Evolutionary conservation across 2,113 vertebrate genomes (phyloP).

Genomic region (Lucifuga dentata): DNA sequence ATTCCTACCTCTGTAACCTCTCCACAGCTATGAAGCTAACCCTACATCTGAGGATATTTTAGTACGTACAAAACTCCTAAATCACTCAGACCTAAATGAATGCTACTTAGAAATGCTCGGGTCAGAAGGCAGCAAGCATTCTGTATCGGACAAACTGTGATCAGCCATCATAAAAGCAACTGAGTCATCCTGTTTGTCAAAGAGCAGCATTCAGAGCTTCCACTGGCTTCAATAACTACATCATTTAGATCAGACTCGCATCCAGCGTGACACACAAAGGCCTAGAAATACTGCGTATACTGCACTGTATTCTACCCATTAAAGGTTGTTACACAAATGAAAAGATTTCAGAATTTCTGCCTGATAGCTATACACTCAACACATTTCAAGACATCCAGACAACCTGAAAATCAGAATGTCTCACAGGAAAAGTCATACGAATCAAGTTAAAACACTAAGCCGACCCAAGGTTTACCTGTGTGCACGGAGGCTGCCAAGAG

Average conservation of each 20-base stretch:
- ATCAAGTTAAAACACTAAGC: too few species aligned
- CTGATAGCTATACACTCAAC: too few species aligned
- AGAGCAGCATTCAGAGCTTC: constrained; percentile 67
- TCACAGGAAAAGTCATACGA: too few species aligned
- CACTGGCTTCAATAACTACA: constrained; percentile 55
- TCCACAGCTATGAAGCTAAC: not conserved
- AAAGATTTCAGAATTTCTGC: too few species aligned
- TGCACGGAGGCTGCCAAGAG: constrained; percentile 67
- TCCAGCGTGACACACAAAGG: not conserved
- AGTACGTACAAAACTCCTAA: not conserved
- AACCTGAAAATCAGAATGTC: too few species aligned
- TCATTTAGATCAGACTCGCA: constrained; percentile 57
- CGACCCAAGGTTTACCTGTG: constrained; percentile 82
- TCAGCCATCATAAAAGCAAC: constrained; percentile 47
- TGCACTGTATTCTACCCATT: too few species aligned
- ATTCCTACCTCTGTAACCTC: not conserved
- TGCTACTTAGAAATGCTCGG: constrained; percentile 8
- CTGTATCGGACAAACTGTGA: constrained; percentile 28
- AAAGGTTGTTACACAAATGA: too few species aligned
- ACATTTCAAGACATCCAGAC: too few species aligned
- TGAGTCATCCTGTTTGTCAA: constrained; percentile 65
- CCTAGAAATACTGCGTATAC: not conserved
- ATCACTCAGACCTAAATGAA: constrained; percentile 2
- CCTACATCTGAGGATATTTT: not conserved
- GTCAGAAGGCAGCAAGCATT: constrained; percentile 25